Percentiles rank a stretch among this genome's conserved stretches.
These are phyloP conservation scores for Drosophila helvetica DNA, from an alignment of 2,888 invertebrate genomes.

Conservation along the genomic window DNA sequence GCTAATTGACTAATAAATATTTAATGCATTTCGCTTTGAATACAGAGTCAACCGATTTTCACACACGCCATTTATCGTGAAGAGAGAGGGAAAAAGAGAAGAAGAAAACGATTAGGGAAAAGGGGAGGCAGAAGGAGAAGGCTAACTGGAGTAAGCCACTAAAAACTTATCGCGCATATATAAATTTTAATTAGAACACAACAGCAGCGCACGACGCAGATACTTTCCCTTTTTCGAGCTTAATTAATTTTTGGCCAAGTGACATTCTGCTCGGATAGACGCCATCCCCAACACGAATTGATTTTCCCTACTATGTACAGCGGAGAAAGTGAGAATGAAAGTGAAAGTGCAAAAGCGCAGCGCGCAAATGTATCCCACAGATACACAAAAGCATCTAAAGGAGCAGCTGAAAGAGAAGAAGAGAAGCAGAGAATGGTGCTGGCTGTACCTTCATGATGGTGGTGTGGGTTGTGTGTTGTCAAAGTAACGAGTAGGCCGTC, in stretches of 20 bases:
- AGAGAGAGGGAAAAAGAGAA: too few species aligned
- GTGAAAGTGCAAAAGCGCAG: slow-evolving; percentile 73
- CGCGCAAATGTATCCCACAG: slow-evolving; percentile 68
- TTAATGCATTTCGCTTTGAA: slow-evolving; percentile 6
- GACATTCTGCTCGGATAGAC: slow-evolving; percentile 49
- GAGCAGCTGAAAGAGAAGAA: not conserved
- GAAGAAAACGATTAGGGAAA: not conserved
- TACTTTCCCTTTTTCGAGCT: slow-evolving; percentile 61
- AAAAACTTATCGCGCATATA: slow-evolving; percentile 76
- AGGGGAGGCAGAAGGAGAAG: slow-evolving; percentile 25
- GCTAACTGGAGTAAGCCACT: slow-evolving; percentile 60
- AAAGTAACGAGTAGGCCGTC: slow-evolving; percentile 78
- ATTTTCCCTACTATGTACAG: slow-evolving; percentile 54
- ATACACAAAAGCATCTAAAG: slow-evolving; percentile 51
- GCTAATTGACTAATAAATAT: slow-evolving; percentile 17
- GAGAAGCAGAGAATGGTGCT: not conserved
- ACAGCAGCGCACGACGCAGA: slow-evolving; percentile 3
- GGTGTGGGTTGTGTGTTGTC: slow-evolving; percentile 56
- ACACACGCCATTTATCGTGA: slow-evolving; percentile 14
- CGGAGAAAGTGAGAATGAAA: slow-evolving; percentile 28
- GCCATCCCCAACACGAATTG: slow-evolving; percentile 62
- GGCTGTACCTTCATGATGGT: slow-evolving; percentile 3
- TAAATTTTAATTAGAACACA: slow-evolving; percentile 72
- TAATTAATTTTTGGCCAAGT: slow-evolving; percentile 77
- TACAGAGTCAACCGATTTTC: not conserved